A percentile compares a stretch with the other conserved stretches of the same genome.
Conservation (phyloP, 2,888 invertebrate species). For the Brassicogethes aeneus region DNA sequence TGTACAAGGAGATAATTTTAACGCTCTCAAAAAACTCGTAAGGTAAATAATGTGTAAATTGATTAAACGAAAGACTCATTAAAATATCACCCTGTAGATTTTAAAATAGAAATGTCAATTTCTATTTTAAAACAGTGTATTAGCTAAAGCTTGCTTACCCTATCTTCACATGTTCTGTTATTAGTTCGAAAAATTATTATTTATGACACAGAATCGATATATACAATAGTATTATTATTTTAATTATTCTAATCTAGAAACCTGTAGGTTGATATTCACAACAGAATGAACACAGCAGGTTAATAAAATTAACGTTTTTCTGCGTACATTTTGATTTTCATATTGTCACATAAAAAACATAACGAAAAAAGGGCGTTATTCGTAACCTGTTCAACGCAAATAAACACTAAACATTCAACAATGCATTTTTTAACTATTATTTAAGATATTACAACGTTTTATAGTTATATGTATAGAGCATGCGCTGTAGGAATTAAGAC, state of each 20-base stretch:
- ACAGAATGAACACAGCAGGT: too few relatives aligned
- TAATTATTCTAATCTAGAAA: conserved; percentile 29
- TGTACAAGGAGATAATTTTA: conserved; percentile 2
- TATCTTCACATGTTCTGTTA: background rate
- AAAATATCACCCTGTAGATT: conserved; percentile 3
- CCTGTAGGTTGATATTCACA: conserved; percentile 32
- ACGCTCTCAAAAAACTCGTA: background rate
- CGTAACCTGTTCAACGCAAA: too few relatives aligned
- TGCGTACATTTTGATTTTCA: too few relatives aligned
- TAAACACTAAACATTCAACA: too few relatives aligned
- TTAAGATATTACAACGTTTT: too few relatives aligned
- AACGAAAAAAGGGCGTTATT: too few relatives aligned
- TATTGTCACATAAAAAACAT: too few relatives aligned
- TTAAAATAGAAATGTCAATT: conserved; percentile 1
- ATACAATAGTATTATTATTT: conserved; percentile 9
- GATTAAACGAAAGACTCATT: conserved; percentile 1
- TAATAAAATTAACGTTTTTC: too few relatives aligned
- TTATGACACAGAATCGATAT: conserved; percentile 2
- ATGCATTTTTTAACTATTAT: too few relatives aligned
- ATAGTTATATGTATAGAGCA: too few relatives aligned
- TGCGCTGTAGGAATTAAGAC: too few relatives aligned
- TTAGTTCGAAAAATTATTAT: conserved; percentile 1
- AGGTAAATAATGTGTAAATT: background rate
- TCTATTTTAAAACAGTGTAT: conserved; percentile 1
- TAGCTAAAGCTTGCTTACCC: conserved; percentile 2